These are phyloP conservation scores for Microplitis demolitor DNA, from an alignment of 1,140 invertebrate genomes.

Conservation along the genomic window DNA sequence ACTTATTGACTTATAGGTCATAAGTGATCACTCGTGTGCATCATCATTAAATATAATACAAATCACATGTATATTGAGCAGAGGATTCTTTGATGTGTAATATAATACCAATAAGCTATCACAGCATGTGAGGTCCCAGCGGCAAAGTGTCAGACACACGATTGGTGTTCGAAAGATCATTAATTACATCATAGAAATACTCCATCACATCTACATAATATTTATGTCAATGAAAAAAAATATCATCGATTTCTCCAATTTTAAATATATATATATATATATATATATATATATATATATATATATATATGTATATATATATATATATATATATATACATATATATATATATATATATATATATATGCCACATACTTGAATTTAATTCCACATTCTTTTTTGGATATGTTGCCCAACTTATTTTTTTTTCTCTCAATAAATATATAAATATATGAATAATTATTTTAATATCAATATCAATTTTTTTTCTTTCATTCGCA, in stretches of 20 bases:
- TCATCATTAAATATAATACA: too few species aligned
- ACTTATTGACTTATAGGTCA: neutral
- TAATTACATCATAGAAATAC: neutral
- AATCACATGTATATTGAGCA: neutral
- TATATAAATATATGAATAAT: too few species aligned
- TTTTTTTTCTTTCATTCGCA: too few species aligned
- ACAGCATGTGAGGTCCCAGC: neutral
- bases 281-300: too few species aligned
- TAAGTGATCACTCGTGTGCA: neutral
- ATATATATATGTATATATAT: too few species aligned
- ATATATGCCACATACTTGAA: neutral
- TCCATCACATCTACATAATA: neutral
- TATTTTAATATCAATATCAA: too few species aligned
- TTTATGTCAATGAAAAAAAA: constrained; percentile 2
- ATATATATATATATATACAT: too few species aligned
- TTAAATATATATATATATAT: neutral
- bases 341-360: too few species aligned
- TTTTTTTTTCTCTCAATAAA: too few species aligned
- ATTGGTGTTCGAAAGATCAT: constrained; percentile 4
- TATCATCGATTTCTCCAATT: neutral
- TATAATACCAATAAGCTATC: neutral
- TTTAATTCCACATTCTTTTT: neutral
- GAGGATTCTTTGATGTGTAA: neutral
- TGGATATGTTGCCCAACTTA: neutral
- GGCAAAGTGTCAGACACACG: neutral